Percentiles rank a stretch among this genome's conserved stretches.
phyloP scores from a whole-genome alignment of 1,140 invertebrate species.

The Paracyclopina nana region DNA sequence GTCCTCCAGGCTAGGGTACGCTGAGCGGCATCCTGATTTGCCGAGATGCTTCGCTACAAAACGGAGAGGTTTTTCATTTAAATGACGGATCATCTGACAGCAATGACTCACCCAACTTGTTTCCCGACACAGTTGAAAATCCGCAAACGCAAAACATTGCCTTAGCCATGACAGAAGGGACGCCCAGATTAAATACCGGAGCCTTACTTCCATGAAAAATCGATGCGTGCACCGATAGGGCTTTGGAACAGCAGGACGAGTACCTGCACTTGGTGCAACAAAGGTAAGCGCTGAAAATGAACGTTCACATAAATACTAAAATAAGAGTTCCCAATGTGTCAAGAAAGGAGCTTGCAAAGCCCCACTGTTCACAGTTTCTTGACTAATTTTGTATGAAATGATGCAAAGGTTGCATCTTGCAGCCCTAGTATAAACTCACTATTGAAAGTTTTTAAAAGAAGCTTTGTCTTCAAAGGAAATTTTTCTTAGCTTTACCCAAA shows the following conservation, averaged over 20 bases:
- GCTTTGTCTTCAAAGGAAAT: too few species aligned
- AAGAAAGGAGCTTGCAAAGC: too few species aligned
- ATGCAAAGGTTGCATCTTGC: too few species aligned
- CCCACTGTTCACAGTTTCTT: too few species aligned
- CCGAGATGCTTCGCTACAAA: conserved; percentile 4
- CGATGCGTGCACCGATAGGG: conserved; percentile 44
- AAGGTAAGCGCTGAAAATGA: conserved; percentile 38
- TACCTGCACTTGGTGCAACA: conserved; percentile 51
- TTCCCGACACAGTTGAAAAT: conserved; percentile 42
- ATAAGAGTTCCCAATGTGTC: too few species aligned
- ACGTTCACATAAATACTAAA: not conserved
- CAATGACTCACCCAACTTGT: conserved; percentile 24
- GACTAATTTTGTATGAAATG: too few species aligned
- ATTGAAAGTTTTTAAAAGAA: too few species aligned
- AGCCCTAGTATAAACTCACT: too few species aligned
- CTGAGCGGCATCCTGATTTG: not conserved
- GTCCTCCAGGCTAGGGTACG: not conserved
- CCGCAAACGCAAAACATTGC: conserved; percentile 51
- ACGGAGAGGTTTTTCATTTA: not conserved
- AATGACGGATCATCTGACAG: not conserved
- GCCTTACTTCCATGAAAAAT: conserved; percentile 19
- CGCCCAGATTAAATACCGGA: conserved; percentile 16
- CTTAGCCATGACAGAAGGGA: conserved; percentile 22
- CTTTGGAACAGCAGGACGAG: conserved; percentile 47
- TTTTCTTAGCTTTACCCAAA: too few species aligned